A percentile compares a stretch with the other conserved stretches of the same genome.
Conservation (phyloP, 2,797 vertebrate species). For the Takifugu ocellatus region DNA sequence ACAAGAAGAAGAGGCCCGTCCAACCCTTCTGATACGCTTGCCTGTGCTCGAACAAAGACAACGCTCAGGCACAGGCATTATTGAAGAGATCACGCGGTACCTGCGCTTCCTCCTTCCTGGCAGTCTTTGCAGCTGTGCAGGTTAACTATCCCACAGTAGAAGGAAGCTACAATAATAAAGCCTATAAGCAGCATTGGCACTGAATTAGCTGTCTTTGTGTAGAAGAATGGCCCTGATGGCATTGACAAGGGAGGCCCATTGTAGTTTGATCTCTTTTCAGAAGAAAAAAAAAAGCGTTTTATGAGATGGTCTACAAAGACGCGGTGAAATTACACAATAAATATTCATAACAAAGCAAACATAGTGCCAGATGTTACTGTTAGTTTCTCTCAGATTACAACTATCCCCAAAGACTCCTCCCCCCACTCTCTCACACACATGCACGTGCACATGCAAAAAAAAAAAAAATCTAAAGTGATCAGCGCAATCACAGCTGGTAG, state of each 20-base stretch:
- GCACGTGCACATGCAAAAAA: conserved; percentile 7
- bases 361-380: conserved; percentile 65
- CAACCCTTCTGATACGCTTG: conserved; percentile 63
- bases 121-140: conserved; percentile 69
- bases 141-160: conserved; percentile 56
- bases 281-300: conserved; percentile 46
- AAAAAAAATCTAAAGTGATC: neutral
- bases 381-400: conserved; percentile 47
- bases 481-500: neutral
- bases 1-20: conserved; percentile 56
- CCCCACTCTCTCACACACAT: conserved; percentile 14
- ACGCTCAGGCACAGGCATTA: conserved; percentile 61
- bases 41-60: conserved; percentile 60
- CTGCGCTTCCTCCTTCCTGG: conserved; percentile 59
- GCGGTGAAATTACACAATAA: conserved; percentile 60
- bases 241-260: conserved; percentile 60
- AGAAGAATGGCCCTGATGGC: conserved; percentile 65
- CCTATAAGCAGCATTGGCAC: conserved; percentile 55
- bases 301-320: conserved; percentile 58
- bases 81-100: conserved; percentile 66
- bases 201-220: conserved; percentile 72
- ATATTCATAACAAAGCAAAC: conserved; percentile 56
- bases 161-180: conserved; percentile 65
- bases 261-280: conserved; percentile 58
- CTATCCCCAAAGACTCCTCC: conserved; percentile 51